phyloP scores from a whole-genome alignment of 2,888 invertebrate genomes.

The Drosophila rubida region DNA sequence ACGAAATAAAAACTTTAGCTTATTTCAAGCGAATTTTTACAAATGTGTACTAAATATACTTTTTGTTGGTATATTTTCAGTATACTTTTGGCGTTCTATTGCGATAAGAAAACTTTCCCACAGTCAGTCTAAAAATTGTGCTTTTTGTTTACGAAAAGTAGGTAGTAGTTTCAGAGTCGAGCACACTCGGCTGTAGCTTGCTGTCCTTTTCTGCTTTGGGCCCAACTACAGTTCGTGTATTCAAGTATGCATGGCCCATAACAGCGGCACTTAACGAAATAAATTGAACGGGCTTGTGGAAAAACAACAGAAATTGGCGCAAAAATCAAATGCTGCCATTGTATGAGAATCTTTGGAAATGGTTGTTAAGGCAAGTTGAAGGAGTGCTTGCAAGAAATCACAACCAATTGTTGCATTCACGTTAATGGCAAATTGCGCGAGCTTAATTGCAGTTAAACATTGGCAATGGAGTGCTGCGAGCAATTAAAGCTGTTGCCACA shows the following conservation, averaged over 20 bases:
- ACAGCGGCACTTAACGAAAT: conserved; percentile 18
- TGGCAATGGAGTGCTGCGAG: conserved; percentile 4
- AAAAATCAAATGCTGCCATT: not conserved
- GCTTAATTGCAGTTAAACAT: not conserved
- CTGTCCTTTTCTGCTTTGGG: not conserved
- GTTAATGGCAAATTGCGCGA: not conserved
- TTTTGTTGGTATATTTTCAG: too few relatives aligned
- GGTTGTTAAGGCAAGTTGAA: too few relatives aligned
- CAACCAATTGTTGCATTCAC: not conserved
- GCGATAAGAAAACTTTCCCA: too few relatives aligned
- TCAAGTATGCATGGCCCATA: conserved; percentile 7
- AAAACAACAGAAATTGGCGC: conserved; percentile 11
- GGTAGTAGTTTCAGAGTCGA: too few relatives aligned
- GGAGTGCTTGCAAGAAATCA: not conserved
- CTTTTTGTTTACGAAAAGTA: too few relatives aligned
- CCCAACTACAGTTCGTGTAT: not conserved
- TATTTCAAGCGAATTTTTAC: too few relatives aligned
- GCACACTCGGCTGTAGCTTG: too few relatives aligned
- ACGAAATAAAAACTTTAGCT: too few relatives aligned
- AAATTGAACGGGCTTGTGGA: conserved; percentile 34
- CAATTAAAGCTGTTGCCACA: conserved; percentile 27
- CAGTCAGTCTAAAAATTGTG: too few relatives aligned
- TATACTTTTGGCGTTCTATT: too few relatives aligned
- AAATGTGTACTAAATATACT: too few relatives aligned
- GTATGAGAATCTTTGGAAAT: too few relatives aligned